Evolutionary conservation across 2,797 vertebrate genomes (phyloP).

Genomic region (Manis pentadactyla): DNA sequence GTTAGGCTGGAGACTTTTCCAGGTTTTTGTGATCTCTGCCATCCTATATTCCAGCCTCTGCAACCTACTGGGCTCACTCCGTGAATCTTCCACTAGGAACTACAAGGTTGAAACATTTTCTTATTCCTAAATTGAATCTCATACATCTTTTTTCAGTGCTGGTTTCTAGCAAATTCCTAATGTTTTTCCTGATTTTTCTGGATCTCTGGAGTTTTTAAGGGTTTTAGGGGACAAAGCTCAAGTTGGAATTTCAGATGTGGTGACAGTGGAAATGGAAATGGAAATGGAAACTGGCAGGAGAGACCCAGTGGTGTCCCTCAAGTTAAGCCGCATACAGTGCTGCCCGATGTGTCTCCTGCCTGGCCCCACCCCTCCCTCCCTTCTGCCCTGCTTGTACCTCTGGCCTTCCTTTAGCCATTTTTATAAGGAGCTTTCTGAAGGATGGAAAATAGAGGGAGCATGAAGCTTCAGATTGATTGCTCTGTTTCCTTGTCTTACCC

Average conservation of each 20-base stretch:
- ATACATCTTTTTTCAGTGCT: neutral
- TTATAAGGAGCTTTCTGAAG: neutral
- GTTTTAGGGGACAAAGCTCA: neutral
- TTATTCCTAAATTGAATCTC: neutral
- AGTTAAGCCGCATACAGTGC: accelerated
- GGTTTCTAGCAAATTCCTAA: neutral
- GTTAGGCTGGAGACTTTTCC: neutral
- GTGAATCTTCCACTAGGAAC: neutral
- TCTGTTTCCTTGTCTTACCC: neutral
- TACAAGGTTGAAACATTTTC: neutral
- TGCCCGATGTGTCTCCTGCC: accelerated
- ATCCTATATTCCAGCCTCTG: neutral
- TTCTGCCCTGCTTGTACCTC: accelerated
- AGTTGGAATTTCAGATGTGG: neutral
- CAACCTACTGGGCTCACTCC: neutral
- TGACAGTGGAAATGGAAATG: neutral
- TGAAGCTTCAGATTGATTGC: neutral
- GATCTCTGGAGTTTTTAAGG: neutral
- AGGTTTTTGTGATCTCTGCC: neutral
- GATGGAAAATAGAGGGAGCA: neutral
- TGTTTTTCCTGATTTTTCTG: neutral
- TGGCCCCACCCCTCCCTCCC: accelerated
- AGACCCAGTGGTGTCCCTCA: neutral
- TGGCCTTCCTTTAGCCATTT: neutral
- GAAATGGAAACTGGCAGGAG: neutral